phyloP scores from a whole-genome alignment of 2,888 invertebrate species.

The Blastobasis lacticolella region DNA sequence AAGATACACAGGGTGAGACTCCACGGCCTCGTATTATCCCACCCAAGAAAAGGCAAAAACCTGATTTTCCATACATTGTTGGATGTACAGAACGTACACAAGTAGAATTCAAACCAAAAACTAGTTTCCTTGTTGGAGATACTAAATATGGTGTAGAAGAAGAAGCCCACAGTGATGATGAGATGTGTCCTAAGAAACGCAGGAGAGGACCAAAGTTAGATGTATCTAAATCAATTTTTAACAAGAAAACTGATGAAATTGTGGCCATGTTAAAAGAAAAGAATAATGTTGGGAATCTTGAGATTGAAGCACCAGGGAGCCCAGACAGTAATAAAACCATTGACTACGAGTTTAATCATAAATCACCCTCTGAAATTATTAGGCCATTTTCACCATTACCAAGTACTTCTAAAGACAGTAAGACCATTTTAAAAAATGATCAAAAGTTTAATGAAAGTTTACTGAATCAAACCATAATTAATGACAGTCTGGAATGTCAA shows the following conservation, averaged over 20 bases:
- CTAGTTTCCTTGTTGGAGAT: slow-evolving; percentile 22
- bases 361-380: slow-evolving; percentile 7
- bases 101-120: slow-evolving; percentile 15
- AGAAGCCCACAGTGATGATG: slow-evolving; percentile 6
- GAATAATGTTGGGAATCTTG: slow-evolving; percentile 1
- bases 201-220: slow-evolving; percentile 15
- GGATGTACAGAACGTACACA: slow-evolving; percentile 26
- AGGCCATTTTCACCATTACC: slow-evolving; percentile 34
- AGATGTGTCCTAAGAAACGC: slow-evolving; percentile 11
- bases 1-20: slow-evolving; percentile 11
- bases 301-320: slow-evolving; percentile 8
- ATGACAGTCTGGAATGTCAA: no score
- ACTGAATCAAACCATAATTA: slow-evolving; percentile 2
- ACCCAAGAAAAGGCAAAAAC: slow-evolving; percentile 24
- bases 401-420: slow-evolving; percentile 38
- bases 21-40: slow-evolving; percentile 21
- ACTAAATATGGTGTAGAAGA: slow-evolving; percentile 22
- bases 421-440: slow-evolving; percentile 35
- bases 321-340: slow-evolving; percentile 27
- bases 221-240: slow-evolving; percentile 30
- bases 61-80: slow-evolving; percentile 27
- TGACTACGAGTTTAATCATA: slow-evolving; percentile 17
- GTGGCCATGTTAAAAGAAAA: slow-evolving; percentile 14
- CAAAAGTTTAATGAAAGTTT: slow-evolving; percentile 30
- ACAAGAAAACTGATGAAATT: slow-evolving; percentile 28